Evolutionary conservation across 2,113 vertebrate species (phyloP).

Genomic region (Myiozetetes cayanensis): DNA sequence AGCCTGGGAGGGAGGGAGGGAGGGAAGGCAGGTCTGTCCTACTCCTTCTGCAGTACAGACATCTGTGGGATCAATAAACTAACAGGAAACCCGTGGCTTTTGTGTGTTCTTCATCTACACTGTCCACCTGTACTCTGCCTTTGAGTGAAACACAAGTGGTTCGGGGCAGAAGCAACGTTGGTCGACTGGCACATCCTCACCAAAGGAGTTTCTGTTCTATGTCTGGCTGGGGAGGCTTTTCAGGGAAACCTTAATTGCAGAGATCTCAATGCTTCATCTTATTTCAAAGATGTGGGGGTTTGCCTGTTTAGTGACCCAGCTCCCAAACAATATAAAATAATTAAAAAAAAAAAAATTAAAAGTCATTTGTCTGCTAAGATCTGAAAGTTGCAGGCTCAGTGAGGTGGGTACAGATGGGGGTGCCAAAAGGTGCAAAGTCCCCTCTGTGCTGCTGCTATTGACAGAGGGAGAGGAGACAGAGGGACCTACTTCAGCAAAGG

Average conservation of each 20-base stretch:
- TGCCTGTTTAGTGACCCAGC: background rate
- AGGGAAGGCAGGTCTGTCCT: background rate
- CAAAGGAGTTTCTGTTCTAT: background rate
- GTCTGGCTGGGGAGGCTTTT: background rate
- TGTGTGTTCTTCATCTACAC: background rate
- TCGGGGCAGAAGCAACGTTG: fast-evolving
- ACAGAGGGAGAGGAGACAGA: background rate
- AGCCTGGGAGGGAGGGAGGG: background rate
- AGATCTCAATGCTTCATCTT: background rate
- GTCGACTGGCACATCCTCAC: background rate
- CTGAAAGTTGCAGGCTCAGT: background rate
- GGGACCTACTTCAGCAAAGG: background rate
- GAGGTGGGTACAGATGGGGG: background rate
- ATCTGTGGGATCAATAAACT: background rate
- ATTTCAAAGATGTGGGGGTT: background rate
- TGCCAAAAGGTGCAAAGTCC: background rate
- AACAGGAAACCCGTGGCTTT: fast-evolving
- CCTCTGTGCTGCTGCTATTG: background rate
- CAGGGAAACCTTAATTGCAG: background rate
- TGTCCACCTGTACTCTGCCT: background rate
- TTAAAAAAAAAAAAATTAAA: background rate
- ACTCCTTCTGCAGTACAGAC: background rate
- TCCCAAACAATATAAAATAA: background rate
- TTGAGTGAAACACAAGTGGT: background rate
- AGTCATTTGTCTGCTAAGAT: background rate